Base-by-base conservation (phyloP, 2,113 vertebrate species). In the Dromaius novaehollandiae region DNA sequence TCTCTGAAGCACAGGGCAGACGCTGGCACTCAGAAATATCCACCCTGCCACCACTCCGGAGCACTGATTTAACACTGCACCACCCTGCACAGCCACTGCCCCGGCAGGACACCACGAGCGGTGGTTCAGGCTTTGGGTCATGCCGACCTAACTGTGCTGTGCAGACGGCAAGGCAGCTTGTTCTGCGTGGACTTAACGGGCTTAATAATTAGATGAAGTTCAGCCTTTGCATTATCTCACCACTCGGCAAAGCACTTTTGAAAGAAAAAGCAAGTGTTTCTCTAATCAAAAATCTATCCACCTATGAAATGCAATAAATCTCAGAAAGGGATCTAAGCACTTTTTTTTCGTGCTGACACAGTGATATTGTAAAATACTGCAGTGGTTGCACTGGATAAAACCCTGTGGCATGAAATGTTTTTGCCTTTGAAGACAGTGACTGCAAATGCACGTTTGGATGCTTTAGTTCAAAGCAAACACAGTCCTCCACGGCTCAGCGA, bases 271-370 rank as follows among this genome's bases (percentile, higher is more conserved):
- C 13, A 2, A 50, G 46, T 1, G 34, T 44, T 70, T 16, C 77
- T 71, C 69, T 21, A 12, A 50, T 28, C 71, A 55, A 15, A 90
- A 10, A 73, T 90, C 88, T 70, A 53, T 44, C 50, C 65, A 51
- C 56, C 93, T 40, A 4, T 9, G 46, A 19, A 77, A 81, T 0
- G 38, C 50, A 50, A 26, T 10, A 28, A 81, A 73, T 17, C 79
- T 13, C 66, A 5, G 9, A 61, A 34, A 50, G 78, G 80, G 73
- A 89, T 85, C 87, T 21, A 51, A 95, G 96, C 60, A 26, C 46
- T 84, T 80, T 75, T 93, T 61, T 46, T 50, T 53, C 24, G 40
- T 82, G 95, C 94, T 96, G 96, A 86, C 85, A 0, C 75, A 88
- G 95, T 51, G 63, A 44, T 88, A 71, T 70, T 65, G 91, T 13